Conservation (phyloP, 1,140 invertebrate species). For the Alviniconcha marisindica region DNA sequence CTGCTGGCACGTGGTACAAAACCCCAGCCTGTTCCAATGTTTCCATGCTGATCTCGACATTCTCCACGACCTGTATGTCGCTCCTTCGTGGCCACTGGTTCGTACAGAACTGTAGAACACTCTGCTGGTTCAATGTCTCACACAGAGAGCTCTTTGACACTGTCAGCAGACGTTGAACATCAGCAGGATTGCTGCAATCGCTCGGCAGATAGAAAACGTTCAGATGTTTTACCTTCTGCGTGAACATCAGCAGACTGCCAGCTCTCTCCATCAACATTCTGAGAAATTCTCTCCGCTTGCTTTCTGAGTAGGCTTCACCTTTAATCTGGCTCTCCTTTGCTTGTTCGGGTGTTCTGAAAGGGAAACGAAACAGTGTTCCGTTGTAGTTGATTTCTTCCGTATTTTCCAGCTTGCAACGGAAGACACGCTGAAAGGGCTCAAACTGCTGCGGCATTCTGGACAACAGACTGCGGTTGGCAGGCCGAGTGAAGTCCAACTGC, state of each 20-base stretch:
- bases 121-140: not conserved
- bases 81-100: not conserved
- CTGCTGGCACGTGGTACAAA: not conserved
- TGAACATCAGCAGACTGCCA: constrained; percentile 68
- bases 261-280: constrained; percentile 57
- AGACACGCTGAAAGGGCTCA: constrained; percentile 63
- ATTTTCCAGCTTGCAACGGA: constrained; percentile 51
- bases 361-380: constrained; percentile 69
- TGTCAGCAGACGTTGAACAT: constrained; percentile 33
- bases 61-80: not conserved
- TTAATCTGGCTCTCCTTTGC: constrained; percentile 64
- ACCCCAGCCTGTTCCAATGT: not conserved
- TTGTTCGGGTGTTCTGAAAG: constrained; percentile 59
- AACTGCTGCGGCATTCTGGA: constrained; percentile 41
- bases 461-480: constrained; percentile 25
- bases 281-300: constrained; percentile 62
- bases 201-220: constrained; percentile 62
- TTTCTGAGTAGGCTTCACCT: constrained; percentile 55
- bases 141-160: constrained; percentile 11
- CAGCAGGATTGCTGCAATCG: constrained; percentile 16
- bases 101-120: not conserved
- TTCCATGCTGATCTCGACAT: constrained; percentile 11
- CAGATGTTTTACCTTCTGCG: constrained; percentile 67
- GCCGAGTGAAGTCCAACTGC: constrained; percentile 27
- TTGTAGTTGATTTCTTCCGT: constrained; percentile 35